A percentile compares a stretch with the other conserved stretches of the same genome.
phyloP scores from a whole-genome alignment of 2,113 vertebrate species.

The Cheilinus undulatus region DNA sequence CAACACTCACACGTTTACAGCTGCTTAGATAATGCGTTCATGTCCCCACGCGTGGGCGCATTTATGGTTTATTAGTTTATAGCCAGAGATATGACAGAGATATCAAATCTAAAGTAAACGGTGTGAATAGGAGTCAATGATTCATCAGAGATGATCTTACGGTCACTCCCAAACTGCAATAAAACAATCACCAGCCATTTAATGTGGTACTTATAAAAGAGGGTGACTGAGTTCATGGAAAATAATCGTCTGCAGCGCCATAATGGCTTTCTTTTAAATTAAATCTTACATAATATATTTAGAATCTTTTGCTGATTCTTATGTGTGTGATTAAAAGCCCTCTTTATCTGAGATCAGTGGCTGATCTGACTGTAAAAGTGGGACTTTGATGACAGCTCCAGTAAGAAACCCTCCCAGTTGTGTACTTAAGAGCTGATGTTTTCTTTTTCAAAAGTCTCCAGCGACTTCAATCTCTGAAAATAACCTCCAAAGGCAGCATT shows the following conservation, averaged over 20 bases:
- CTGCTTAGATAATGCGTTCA: neutral
- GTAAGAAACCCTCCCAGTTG: neutral
- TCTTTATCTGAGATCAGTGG: neutral
- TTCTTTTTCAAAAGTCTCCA: slow-evolving; percentile 2
- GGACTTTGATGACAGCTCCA: neutral
- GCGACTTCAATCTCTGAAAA: slow-evolving; percentile 5
- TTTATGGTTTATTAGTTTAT: slow-evolving; percentile 59
- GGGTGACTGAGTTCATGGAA: slow-evolving; percentile 51
- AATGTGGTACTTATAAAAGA: slow-evolving; percentile 29
- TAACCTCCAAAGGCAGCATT: neutral
- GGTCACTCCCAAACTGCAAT: slow-evolving; percentile 41
- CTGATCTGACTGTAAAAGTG: neutral
- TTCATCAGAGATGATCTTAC: slow-evolving; percentile 36
- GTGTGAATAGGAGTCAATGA: slow-evolving; percentile 58
- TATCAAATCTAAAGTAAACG: slow-evolving; percentile 45
- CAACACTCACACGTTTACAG: neutral
- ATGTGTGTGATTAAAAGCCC: neutral
- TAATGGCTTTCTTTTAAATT: neutral
- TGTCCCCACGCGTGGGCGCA: neutral
- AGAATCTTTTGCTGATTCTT: neutral
- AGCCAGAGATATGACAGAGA: slow-evolving; percentile 33
- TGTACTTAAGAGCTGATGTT: slow-evolving; percentile 10
- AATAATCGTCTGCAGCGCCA: too few relatives aligned
- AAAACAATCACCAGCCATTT: slow-evolving; percentile 54
- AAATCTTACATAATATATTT: neutral